Evolutionary conservation across 2,797 vertebrate genomes (phyloP).

Genomic region (Trachurus trachurus): DNA sequence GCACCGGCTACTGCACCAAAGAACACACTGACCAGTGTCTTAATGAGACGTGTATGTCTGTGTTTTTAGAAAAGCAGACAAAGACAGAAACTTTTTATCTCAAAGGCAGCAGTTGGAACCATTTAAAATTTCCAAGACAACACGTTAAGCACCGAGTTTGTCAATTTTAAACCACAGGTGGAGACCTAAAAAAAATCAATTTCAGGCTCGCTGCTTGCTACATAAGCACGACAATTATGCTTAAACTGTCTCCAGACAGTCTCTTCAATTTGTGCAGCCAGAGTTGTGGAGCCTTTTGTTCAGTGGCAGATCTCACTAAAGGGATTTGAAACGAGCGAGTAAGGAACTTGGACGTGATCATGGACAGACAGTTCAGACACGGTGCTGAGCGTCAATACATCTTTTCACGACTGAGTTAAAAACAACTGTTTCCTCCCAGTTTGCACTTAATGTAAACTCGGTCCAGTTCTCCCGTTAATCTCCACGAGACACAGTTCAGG

Average conservation of each 20-base stretch:
- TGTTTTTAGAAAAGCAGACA: slow-evolving; percentile 16
- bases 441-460: neutral
- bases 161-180: slow-evolving; percentile 29
- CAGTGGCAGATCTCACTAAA: slow-evolving; percentile 1
- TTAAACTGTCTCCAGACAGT: slow-evolving; percentile 31
- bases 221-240: slow-evolving; percentile 27
- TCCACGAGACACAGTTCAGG: slow-evolving; percentile 22
- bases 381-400: slow-evolving; percentile 32
- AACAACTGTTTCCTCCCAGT: slow-evolving; percentile 7
- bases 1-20: slow-evolving; percentile 3
- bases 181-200: slow-evolving; percentile 45
- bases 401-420: slow-evolving; percentile 7
- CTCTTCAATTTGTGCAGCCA: slow-evolving; percentile 26
- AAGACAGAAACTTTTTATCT: slow-evolving; percentile 33
- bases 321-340: neutral
- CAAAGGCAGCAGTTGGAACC: slow-evolving; percentile 22
- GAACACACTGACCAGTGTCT: slow-evolving; percentile 19
- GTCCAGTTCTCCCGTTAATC: neutral
- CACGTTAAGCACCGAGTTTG: slow-evolving; percentile 15
- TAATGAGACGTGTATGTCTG: slow-evolving; percentile 17
- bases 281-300: slow-evolving; percentile 17
- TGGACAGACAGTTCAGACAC: slow-evolving; percentile 20
- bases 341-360: slow-evolving; percentile 16
- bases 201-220: slow-evolving; percentile 15
- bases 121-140: slow-evolving; percentile 40